These are phyloP conservation scores for Bungarus multicinctus DNA, from an alignment of 2,113 vertebrate species.

Conservation along the genomic window DNA sequence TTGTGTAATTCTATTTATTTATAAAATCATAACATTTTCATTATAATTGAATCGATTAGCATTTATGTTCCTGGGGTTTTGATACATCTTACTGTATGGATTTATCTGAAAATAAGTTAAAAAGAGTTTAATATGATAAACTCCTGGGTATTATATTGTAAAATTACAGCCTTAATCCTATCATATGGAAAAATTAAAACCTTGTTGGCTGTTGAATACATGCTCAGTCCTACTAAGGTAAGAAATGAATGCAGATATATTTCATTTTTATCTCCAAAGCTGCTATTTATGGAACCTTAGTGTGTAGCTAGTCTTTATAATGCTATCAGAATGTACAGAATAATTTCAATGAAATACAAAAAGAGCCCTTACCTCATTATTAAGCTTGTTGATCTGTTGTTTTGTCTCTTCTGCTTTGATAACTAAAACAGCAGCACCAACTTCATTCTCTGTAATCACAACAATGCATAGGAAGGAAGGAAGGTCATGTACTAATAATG, in stretches of 20 bases:
- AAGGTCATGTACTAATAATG: background rate
- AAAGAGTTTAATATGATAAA: background rate
- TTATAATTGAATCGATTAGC: background rate
- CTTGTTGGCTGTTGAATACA: background rate
- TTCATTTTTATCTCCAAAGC: background rate
- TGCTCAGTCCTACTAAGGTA: background rate
- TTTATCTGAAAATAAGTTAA: background rate
- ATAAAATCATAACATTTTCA: background rate
- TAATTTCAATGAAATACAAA: conserved; percentile 20
- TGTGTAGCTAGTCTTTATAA: background rate
- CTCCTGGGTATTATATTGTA: background rate
- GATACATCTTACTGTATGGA: background rate
- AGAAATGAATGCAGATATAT: background rate
- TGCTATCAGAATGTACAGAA: background rate
- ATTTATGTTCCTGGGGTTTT: background rate
- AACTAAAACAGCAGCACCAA: conserved; percentile 73
- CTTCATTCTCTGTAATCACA: conserved; percentile 71
- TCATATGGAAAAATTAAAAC: background rate
- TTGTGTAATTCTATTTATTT: background rate
- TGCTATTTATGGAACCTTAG: background rate
- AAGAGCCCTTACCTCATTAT: conserved; percentile 71
- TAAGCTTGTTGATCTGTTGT: conserved; percentile 76
- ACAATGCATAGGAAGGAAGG: background rate
- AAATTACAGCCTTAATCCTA: background rate
- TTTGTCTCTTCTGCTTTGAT: conserved; percentile 82